A percentile compares a stretch with the other conserved stretches of the same genome.
Conservation (phyloP, 2,888 invertebrate species). For the Pomacea canaliculata region DNA sequence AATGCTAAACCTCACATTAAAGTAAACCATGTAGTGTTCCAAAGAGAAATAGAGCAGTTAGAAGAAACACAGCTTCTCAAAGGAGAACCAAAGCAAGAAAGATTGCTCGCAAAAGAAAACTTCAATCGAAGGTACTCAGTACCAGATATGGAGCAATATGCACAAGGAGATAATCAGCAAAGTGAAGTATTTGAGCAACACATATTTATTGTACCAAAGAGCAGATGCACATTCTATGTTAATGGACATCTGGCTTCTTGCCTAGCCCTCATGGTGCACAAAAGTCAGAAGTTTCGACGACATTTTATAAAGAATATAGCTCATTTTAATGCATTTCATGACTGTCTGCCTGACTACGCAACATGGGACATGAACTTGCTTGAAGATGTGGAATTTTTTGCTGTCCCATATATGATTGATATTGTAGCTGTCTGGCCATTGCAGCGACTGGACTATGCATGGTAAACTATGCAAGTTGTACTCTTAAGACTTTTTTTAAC, state of each 20-base stretch:
- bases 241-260: constrained; percentile 53
- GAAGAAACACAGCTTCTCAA: too few relatives aligned
- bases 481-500: background rate
- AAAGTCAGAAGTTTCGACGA: constrained; percentile 43
- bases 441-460: constrained; percentile 45
- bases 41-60: background rate
- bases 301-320: constrained; percentile 42
- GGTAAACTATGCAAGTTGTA: constrained; percentile 29
- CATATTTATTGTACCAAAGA: constrained; percentile 26
- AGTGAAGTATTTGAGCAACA: background rate
- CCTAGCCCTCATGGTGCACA: constrained; percentile 36
- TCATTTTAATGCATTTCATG: constrained; percentile 28
- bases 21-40: constrained; percentile 3
- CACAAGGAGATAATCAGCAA: background rate
- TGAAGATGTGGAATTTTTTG: constrained; percentile 16
- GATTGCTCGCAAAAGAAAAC: background rate
- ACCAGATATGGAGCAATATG: constrained; percentile 9
- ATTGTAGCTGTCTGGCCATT: constrained; percentile 43
- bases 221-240: constrained; percentile 29
- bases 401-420: constrained; percentile 43
- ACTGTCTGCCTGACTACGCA: constrained; percentile 24
- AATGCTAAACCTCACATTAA: background rate
- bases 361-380: constrained; percentile 12
- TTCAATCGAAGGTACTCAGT: constrained; percentile 21
- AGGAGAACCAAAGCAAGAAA: too few relatives aligned